Conservation (phyloP, 37 sponge, comb jelly and placozoan species). For the Agelas oroides region DNA sequence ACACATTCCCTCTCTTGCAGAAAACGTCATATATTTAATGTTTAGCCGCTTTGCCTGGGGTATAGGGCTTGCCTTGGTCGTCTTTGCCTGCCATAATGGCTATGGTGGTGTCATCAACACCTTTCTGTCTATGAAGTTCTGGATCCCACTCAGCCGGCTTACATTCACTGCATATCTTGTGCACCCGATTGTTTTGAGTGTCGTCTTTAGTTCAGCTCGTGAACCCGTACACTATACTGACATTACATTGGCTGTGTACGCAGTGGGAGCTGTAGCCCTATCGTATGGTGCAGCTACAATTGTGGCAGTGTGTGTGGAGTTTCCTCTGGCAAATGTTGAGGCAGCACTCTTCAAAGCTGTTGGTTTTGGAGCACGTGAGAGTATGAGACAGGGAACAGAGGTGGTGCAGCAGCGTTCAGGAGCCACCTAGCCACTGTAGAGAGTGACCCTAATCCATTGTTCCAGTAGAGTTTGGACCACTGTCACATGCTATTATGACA, state of each 20-base stretch:
- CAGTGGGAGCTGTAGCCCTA: slow-evolving; percentile 53
- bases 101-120: slow-evolving; percentile 79
- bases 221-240: slow-evolving; percentile 48
- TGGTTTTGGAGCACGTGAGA: slow-evolving; percentile 37
- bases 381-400: neutral
- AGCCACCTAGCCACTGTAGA: too few species aligned
- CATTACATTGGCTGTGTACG: slow-evolving; percentile 37
- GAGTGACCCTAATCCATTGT: too few species aligned
- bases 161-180: slow-evolving; percentile 87
- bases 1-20: slow-evolving; percentile 48
- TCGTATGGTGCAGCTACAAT: slow-evolving; percentile 75
- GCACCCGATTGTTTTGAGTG: slow-evolving; percentile 77
- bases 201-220: slow-evolving; percentile 32
- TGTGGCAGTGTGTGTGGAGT: slow-evolving; percentile 71
- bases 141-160: slow-evolving; percentile 92
- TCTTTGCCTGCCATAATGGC: slow-evolving; percentile 81
- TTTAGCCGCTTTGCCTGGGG: slow-evolving; percentile 74
- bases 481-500: too few species aligned
- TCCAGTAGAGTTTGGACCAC: too few species aligned
- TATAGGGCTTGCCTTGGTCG: slow-evolving; percentile 62
- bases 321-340: slow-evolving; percentile 76
- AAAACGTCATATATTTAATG: slow-evolving; percentile 69
- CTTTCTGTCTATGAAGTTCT: slow-evolving; percentile 83
- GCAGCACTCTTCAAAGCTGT: slow-evolving; percentile 50
- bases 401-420: too few species aligned